Evolutionary conservation across 30 jellyfish, hydroid and myxozoan species (phyloP).

Genomic region (Rhopilema esculentum): DNA sequence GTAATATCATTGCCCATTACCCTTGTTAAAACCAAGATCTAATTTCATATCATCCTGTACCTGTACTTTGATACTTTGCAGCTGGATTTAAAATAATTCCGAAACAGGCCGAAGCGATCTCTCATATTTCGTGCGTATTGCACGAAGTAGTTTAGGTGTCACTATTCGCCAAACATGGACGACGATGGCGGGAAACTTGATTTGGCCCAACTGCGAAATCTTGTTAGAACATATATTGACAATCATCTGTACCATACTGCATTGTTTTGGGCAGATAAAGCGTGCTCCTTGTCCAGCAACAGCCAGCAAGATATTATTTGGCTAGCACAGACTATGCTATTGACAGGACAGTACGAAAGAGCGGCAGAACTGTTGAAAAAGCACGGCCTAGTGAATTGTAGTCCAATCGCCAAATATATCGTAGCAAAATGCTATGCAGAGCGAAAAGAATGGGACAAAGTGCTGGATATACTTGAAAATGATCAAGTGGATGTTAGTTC

Average conservation of each 20-base stretch:
- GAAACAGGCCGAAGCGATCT: background rate
- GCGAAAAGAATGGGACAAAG: constrained; percentile 85
- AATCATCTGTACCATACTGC: constrained; percentile 88
- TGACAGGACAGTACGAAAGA: constrained; percentile 78
- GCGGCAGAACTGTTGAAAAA: constrained; percentile 84
- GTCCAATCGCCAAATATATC: constrained; percentile 73
- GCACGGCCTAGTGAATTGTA: constrained; percentile 60
- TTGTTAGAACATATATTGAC: constrained; percentile 89
- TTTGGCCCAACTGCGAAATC: constrained; percentile 85
- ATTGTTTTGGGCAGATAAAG: constrained; percentile 95
- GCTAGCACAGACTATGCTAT: constrained; percentile 85
- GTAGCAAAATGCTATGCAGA: constrained; percentile 85
- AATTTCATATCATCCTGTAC: no score
- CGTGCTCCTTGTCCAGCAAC: constrained; percentile 81
- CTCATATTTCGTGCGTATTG: background rate
- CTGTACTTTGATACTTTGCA: no score
- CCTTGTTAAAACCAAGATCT: no score
- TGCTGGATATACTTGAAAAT: constrained; percentile 75
- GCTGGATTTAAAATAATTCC: background rate
- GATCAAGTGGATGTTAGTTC: constrained; percentile 43
- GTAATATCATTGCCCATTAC: no score
- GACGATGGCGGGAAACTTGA: constrained; percentile 85
- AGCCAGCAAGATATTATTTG: constrained; percentile 85
- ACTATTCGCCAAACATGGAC: constrained; percentile 15
- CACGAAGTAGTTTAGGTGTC: background rate